Base-by-base conservation (phyloP, 1,140 invertebrate genomes). In the Agrilus planipennis region DNA sequence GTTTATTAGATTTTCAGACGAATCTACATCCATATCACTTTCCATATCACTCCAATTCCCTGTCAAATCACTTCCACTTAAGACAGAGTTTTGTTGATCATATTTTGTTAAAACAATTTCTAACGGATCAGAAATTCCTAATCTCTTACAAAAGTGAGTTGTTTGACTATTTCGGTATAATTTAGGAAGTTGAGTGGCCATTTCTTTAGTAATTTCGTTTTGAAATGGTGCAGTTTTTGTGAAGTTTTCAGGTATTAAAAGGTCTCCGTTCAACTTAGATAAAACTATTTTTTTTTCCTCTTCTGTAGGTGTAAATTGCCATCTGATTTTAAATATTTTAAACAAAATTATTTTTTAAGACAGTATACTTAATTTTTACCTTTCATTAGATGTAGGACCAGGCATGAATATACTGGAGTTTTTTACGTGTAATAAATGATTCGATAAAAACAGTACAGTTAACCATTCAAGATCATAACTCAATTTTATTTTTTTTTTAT, bases 401-500 rank as follows among this genome's bases (percentile, higher is more conserved):
- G 90, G 90, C 75, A 94, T 78, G 54, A 84, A 90, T 42, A 76
- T 72, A 21, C 69, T 69, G 5, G 62, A 61, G 48, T 65, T 73
- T 54, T 79, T 81, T 0, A 87, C 72, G 57, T 74, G 83, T 18
- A 91, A 58, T 17, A 96, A 70, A 65, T 94, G 84, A 73, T 96
- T 89, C 1, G 92, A 96, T 31, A 76, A 72, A 55, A 77, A 77
- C 18, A 98, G 68, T 53, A 96, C 77, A 16, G 80, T 76, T 16
- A 98, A 63, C 94, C 94, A 98, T 68, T 97, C 91, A n/a, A 80
- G 63, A 68, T 98, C 93, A 60, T 94, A 84, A 36, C 75, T 69
- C 9, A 96, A 58, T 42, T 73, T 63, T 29, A 82, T 60, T 35
- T 70, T 62, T 38, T 65, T 58, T 49, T 70, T 66, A 47, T 60